Percentiles rank a stretch among this genome's conserved stretches.
phyloP scores from a whole-genome alignment of 2,797 vertebrate genomes.

The Intellagama lesueurii region DNA sequence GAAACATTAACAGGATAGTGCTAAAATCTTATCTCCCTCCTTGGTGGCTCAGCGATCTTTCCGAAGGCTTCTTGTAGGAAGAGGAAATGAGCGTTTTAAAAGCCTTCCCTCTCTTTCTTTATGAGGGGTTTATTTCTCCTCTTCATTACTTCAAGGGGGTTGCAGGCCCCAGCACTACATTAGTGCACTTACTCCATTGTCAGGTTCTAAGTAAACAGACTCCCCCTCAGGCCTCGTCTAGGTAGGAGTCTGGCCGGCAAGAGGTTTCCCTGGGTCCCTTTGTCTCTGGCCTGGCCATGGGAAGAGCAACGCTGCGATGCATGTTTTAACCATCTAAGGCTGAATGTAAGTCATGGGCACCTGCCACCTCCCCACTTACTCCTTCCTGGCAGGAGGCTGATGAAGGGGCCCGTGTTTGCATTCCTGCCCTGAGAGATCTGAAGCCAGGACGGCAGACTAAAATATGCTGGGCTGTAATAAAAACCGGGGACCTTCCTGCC shows the following conservation, averaged over 20 bases:
- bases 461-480: constrained; percentile 65
- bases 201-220: constrained; percentile 8
- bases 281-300: constrained; percentile 38
- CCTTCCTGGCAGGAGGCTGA: constrained; percentile 66
- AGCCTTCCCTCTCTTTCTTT: background rate
- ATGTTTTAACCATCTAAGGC: constrained; percentile 73
- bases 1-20: background rate
- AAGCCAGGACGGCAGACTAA: constrained; percentile 36
- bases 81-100: background rate
- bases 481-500: constrained; percentile 65
- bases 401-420: constrained; percentile 60
- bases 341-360: constrained; percentile 68
- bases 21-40: constrained; percentile 2
- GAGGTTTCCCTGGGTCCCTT: constrained; percentile 1
- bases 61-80: background rate
- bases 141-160: constrained; percentile 1
- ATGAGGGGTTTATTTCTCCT: background rate
- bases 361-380: constrained; percentile 55
- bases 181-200: constrained; percentile 5
- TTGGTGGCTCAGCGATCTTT: background rate
- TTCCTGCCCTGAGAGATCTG: constrained; percentile 75
- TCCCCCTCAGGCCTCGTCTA: background rate
- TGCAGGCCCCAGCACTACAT: background rate
- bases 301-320: constrained; percentile 24
- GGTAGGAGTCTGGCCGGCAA: background rate